These are phyloP conservation scores for Orthonevra nobilis DNA, from an alignment of 2,888 invertebrate species.

Conservation along the genomic window DNA sequence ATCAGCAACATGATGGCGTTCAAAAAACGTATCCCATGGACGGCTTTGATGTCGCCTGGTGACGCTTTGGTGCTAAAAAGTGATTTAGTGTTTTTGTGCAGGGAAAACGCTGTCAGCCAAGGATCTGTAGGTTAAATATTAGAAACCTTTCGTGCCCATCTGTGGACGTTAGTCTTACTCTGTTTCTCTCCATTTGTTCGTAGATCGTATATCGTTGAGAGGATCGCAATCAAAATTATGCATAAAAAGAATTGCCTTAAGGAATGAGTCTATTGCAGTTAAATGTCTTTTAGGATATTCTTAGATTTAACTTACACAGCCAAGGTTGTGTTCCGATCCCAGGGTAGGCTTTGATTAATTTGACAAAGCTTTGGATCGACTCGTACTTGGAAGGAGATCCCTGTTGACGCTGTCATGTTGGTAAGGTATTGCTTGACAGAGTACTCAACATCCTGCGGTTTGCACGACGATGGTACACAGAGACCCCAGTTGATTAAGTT, in stretches of 20 bases:
- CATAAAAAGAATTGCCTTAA: constrained; percentile 80
- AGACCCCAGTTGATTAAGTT: constrained; percentile 86
- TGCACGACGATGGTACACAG: constrained; percentile 85
- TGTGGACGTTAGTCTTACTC: too few relatives aligned
- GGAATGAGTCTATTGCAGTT: not conserved
- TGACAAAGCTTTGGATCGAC: constrained; percentile 85
- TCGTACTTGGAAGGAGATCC: constrained; percentile 82
- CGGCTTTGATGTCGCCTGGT: constrained; percentile 83
- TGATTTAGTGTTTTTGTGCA: constrained; percentile 82
- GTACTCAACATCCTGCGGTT: constrained; percentile 82
- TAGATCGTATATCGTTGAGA: constrained; percentile 78
- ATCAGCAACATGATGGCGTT: constrained; percentile 84
- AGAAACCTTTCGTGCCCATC: not conserved
- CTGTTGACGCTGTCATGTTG: constrained; percentile 81
- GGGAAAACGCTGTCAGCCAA: constrained; percentile 83
- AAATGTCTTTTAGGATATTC: not conserved
- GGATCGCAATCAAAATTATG: constrained; percentile 77
- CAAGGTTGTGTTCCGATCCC: constrained; percentile 81
- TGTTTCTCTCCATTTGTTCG: constrained; percentile 73
- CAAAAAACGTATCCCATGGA: constrained; percentile 85
- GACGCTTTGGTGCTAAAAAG: constrained; percentile 81
- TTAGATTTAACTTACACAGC: constrained; percentile 80
- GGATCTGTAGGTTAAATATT: constrained; percentile 79
- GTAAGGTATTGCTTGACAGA: constrained; percentile 81
- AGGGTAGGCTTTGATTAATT: constrained; percentile 77